Percentiles rank a stretch among this genome's conserved stretches.
phyloP scores from a whole-genome alignment of 2,888 invertebrate species.

The Drosophila niveifrons region DNA sequence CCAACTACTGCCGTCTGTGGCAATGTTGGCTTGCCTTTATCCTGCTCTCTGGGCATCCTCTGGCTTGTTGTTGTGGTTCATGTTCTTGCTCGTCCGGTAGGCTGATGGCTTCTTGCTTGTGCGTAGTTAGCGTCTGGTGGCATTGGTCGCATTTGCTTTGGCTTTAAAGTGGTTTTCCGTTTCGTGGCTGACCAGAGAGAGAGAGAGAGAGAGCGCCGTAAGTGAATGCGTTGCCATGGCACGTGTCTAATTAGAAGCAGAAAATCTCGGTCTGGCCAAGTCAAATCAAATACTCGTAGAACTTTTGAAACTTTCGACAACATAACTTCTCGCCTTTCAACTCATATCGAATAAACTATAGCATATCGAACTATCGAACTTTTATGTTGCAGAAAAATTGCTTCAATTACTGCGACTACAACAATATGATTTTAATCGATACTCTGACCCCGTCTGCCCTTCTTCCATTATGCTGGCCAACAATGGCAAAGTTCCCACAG shows the following conservation, averaged over 20 bases:
- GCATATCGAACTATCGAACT: not conserved
- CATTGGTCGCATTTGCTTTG: slow-evolving; percentile 24
- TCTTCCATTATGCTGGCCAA: not conserved
- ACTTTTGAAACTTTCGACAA: not conserved
- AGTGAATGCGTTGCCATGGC: slow-evolving; percentile 39
- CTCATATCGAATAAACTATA: not conserved
- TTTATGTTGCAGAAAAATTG: not conserved
- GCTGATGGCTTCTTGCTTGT: slow-evolving; percentile 10
- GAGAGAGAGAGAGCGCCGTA: not conserved
- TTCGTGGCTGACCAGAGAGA: slow-evolving; percentile 8
- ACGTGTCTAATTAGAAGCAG: slow-evolving; percentile 50
- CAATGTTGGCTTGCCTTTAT: slow-evolving; percentile 43
- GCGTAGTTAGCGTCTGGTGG: slow-evolving; percentile 2
- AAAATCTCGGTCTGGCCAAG: not conserved
- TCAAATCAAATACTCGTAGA: not conserved
- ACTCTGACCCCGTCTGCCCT: not conserved
- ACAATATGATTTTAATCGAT: not conserved
- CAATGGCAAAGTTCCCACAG: slow-evolving; percentile 11
- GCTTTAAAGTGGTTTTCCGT: slow-evolving; percentile 53
- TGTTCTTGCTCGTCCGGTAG: slow-evolving; percentile 2
- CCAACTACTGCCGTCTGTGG: slow-evolving; percentile 9
- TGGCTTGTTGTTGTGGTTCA: slow-evolving; percentile 32
- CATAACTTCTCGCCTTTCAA: not conserved
- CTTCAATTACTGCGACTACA: not conserved
- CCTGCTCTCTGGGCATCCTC: not conserved